Conservation (phyloP, 2,888 invertebrate genomes). For the Plagiodera versicolora region DNA sequence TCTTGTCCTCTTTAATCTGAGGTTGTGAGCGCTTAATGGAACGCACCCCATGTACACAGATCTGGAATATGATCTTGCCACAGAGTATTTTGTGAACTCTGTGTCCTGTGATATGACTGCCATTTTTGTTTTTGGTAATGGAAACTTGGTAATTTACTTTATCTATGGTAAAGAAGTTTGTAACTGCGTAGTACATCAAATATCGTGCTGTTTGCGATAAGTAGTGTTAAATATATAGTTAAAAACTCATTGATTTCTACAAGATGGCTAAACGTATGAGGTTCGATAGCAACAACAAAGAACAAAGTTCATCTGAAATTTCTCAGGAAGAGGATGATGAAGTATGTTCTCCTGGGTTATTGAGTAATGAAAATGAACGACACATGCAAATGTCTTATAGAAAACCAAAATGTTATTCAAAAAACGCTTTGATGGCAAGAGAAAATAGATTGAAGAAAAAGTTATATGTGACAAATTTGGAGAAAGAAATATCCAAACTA, state of each 20-base stretch:
- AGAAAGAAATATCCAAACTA: conserved; percentile 55
- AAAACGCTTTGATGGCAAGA: conserved; percentile 65
- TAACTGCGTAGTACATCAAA: too few species aligned
- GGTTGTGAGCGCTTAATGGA: too few species aligned
- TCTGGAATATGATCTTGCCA: too few species aligned
- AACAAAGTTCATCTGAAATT: conserved; percentile 26
- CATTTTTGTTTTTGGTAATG: too few species aligned
- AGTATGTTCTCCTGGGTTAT: conserved; percentile 17
- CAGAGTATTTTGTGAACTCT: too few species aligned
- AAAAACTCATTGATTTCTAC: neutral
- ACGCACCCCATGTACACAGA: too few species aligned
- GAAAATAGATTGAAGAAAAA: conserved; percentile 66
- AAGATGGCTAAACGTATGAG: conserved; percentile 34
- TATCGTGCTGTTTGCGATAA: too few species aligned
- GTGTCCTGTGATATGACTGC: too few species aligned
- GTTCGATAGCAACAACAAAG: conserved; percentile 31
- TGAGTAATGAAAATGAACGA: neutral
- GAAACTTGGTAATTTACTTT: too few species aligned
- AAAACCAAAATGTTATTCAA: conserved; percentile 54
- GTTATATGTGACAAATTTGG: conserved; percentile 60
- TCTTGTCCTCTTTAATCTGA: too few species aligned
- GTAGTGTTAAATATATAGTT: too few species aligned
- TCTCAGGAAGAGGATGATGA: conserved; percentile 14
- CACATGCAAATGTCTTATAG: conserved; percentile 27
- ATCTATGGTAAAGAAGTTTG: too few species aligned